Conservation (phyloP, 2,113 vertebrate species). For the Procapra przewalskii region DNA sequence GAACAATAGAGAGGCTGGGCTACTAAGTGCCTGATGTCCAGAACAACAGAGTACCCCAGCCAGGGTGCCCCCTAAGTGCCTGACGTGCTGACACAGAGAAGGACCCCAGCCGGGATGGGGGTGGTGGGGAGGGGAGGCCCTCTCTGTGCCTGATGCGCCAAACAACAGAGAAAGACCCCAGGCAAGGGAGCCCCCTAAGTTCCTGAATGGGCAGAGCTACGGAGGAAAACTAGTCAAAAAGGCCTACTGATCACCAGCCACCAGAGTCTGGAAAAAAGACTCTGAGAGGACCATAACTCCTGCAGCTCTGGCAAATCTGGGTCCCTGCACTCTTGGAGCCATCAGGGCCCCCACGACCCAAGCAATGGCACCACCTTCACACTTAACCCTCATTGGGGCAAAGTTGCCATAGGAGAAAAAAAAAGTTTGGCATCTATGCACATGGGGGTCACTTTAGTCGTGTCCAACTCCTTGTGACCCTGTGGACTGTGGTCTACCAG, state of each 20-base stretch:
- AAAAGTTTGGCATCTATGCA: neutral
- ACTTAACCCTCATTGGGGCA: neutral
- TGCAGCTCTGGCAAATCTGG: neutral
- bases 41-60: neutral
- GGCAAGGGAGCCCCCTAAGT: neutral
- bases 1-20: neutral
- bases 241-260: neutral
- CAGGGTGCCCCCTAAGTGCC: neutral
- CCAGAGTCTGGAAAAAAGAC: neutral
- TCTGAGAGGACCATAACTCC: neutral
- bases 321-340: neutral
- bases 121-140: too few relatives aligned
- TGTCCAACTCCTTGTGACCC: neutral
- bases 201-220: neutral
- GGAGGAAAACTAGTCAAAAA: neutral
- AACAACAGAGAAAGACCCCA: neutral
- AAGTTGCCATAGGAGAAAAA: neutral
- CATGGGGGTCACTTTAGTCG: neutral
- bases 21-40: neutral
- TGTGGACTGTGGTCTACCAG: neutral
- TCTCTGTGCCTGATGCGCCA: fast-evolving
- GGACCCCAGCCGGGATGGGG: neutral
- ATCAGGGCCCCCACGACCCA: neutral
- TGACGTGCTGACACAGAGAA: neutral
- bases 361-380: fast-evolving